Evolutionary conservation across 2,888 invertebrate genomes (phyloP), one percentile per base, ranked within the genome.

Genomic region (Drosophila rellima): DNA sequence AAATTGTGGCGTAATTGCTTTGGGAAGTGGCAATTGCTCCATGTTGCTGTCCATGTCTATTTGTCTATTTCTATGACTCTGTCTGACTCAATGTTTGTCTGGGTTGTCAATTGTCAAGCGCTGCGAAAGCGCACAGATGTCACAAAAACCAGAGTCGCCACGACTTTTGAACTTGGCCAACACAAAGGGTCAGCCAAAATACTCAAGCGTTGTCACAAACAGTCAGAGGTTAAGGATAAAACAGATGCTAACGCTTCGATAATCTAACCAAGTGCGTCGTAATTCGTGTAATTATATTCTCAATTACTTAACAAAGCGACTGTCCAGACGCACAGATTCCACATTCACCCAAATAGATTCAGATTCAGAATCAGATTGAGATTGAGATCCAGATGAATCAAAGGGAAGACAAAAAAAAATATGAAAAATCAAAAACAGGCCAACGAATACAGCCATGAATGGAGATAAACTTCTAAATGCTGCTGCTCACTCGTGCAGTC

Each of bases 241-340:
- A 79, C 71, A 89, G 90, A 91, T 91, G 78, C 73, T 80, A 75
- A 78, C 76, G 56, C 63, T 42, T 33, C 74, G 91, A 91, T 91
- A 91, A 88, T 83, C 81, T 57, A 55, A 50, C 47, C 57, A 68
- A 78, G 80, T 82, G 83, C 76, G 67, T 68, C 70, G 89, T 91
- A 90, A 91, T 91, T 91, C 90, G 82, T 89, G 90, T 91, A 91
- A 91, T 91, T 91, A 91, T 91, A 90, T 88, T 91, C 91, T 91
- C 91, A 89, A 91, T 91, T 91, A 85, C 87, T 80, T 74, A 72
- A 72, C 83, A 75, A 70, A 76, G 72, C 48, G 48, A 51, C 51
- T 56, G 42, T 77, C 57, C 33, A 48, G 61, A 62, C 52, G n/a
- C 23, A 74, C 31, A 15, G 60, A 18, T 54, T n/a, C 47, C 37